Percentiles rank a stretch among this genome's conserved stretches.
Evolutionary conservation across 2,797 vertebrate species (phyloP).

Genomic region (Hippocampus kuda): DNA sequence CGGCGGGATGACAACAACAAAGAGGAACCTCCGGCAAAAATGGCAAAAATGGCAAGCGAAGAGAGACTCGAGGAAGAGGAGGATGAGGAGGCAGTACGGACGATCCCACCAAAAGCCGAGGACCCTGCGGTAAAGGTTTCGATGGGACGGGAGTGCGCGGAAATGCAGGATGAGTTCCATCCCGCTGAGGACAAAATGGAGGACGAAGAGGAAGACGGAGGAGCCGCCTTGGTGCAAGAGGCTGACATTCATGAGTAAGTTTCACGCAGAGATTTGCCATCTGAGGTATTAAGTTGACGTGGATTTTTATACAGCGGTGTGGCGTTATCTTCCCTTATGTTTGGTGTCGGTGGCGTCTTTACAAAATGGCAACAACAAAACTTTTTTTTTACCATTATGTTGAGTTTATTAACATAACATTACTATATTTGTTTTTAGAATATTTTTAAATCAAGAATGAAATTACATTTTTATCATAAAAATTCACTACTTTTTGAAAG

Average conservation of each 20-base stretch:
- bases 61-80: background rate
- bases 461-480: too few relatives aligned
- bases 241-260: background rate
- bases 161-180: background rate
- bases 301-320: background rate
- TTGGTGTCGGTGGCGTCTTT: too few relatives aligned
- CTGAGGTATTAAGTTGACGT: too few relatives aligned
- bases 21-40: constrained; percentile 17
- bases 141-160: constrained; percentile 7
- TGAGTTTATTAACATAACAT: too few relatives aligned
- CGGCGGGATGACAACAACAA: background rate
- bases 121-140: background rate
- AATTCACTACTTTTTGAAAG: too few relatives aligned
- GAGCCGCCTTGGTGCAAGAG: background rate
- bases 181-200: background rate
- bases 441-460: too few relatives aligned
- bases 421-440: too few relatives aligned
- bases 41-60: background rate
- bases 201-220: background rate
- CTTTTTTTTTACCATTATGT: too few relatives aligned
- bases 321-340: too few relatives aligned
- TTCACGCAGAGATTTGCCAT: background rate
- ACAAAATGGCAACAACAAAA: too few relatives aligned
- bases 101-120: background rate
- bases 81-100: too few relatives aligned